A percentile compares a stretch with the other conserved stretches of the same genome.
Conservation (phyloP, 2,797 vertebrate species). For the Setipinna tenuifilis region DNA sequence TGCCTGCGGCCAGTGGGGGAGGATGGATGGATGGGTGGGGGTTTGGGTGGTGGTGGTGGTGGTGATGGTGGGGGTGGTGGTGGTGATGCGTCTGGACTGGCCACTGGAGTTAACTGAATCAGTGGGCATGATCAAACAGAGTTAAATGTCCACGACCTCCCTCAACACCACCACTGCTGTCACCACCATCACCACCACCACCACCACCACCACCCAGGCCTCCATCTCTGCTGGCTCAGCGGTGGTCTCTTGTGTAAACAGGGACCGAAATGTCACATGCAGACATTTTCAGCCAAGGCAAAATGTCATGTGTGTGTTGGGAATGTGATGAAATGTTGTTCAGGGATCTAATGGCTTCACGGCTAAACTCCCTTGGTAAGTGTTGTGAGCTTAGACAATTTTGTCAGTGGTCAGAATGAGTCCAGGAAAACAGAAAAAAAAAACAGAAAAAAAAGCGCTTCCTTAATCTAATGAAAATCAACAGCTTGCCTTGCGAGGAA, state of each 20-base stretch:
- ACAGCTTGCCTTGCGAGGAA: too few relatives aligned
- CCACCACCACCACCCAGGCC: not conserved
- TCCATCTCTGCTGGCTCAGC: not conserved
- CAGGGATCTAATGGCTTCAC: not conserved
- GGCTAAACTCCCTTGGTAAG: not conserved
- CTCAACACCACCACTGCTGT: constrained; percentile 11
- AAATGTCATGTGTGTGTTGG: constrained; percentile 17
- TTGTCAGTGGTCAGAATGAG: not conserved
- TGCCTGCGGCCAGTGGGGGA: not conserved
- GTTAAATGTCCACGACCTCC: constrained; percentile 37
- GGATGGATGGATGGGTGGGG: too few relatives aligned
- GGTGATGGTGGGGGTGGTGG: too few relatives aligned
- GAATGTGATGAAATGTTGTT: constrained; percentile 17
- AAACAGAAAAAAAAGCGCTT: not conserved
- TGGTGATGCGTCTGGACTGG: constrained; percentile 25
- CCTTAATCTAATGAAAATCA: too few relatives aligned
- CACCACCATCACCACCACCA: not conserved
- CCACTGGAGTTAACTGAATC: constrained; percentile 38
- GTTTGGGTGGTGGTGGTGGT: too few relatives aligned
- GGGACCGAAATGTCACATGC: constrained; percentile 5
- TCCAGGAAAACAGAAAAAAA: not conserved
- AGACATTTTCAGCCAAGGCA: constrained; percentile 11
- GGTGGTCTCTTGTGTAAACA: constrained; percentile 9
- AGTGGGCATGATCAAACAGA: constrained; percentile 42
- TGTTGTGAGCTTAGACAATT: not conserved